Evolutionary conservation across 2,797 vertebrate genomes (phyloP), one percentile per base, ranked within the genome.

Genomic region (Melopsittacus undulatus): DNA sequence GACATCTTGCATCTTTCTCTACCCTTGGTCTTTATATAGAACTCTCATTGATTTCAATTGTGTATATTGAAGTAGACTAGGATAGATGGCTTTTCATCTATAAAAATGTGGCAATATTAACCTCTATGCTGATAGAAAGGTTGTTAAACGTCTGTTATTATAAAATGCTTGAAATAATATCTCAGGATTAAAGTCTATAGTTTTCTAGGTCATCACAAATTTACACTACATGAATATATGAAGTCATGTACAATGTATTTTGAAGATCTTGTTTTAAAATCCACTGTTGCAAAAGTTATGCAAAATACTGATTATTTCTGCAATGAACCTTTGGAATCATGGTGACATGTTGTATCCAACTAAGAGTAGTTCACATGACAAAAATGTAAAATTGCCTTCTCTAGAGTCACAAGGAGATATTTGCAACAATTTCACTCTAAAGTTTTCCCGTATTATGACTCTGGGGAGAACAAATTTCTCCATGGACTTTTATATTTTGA

Each of bases 1-100:
- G 93, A 93, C 84, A 94, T 96, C 95, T 95, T 88, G 27, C 68
- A 92, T 87, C 73, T n/a, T 91, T 85, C 75, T 91, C 72, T 94
- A 74, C 52, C 61, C 86, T 94, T 93, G 78, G 24, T 92, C 78
- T 93, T 92, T 94, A 72, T 89, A 91, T 93, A 93, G 92, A 89
- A 52, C 26, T 76, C 52, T 90, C 64, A 89, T 78, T 95, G 93
- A 87, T 92, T 94, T 92, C 72, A 68, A 3, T 74, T 89, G 52
- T 94, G 12, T 93, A 23, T 92, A 78, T 80, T 93, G 92, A 90
- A 94, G 92, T 94, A 92, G 61, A 64, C 61, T 54, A 75, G 82
- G 38, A 54, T 92, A 88, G 89, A 91, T 94, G 40, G 12, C 34
- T 85, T 91, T 93, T 92, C 17, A 62, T 85, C 91, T 94, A 45